phyloP scores from a whole-genome alignment of 2,797 vertebrate genomes.

The Cottoperca gobio region DNA sequence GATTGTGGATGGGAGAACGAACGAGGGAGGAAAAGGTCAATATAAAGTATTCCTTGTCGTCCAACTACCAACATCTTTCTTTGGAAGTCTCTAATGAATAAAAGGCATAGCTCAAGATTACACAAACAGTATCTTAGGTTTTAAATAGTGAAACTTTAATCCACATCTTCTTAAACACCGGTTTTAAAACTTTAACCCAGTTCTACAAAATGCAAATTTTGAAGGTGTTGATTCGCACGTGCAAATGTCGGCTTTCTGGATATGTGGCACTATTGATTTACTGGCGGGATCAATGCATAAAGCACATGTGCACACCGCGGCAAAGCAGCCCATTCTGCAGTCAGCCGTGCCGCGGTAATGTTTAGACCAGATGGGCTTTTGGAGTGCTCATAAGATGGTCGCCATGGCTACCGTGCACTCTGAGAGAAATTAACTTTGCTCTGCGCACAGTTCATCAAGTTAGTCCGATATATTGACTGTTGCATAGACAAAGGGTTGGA shows the following conservation, averaged over 20 bases:
- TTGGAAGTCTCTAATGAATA: not conserved
- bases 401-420: constrained; percentile 86
- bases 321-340: constrained; percentile 75
- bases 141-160: not conserved
- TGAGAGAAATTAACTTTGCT: constrained; percentile 89
- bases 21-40: constrained; percentile 2
- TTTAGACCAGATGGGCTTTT: constrained; percentile 91
- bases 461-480: constrained; percentile 86
- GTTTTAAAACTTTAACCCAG: not conserved
- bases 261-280: constrained; percentile 77
- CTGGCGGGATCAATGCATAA: constrained; percentile 82
- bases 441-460: constrained; percentile 82
- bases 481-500: constrained; percentile 69
- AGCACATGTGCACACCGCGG: constrained; percentile 82
- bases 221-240: constrained; percentile 20
- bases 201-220: constrained; percentile 17
- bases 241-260: constrained; percentile 54
- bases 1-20: not conserved
- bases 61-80: not conserved
- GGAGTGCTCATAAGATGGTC: constrained; percentile 87
- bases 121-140: not conserved
- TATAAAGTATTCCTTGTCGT: not conserved
- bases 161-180: no score
- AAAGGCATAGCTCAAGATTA: not conserved
- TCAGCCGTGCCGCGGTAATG: constrained; percentile 85